Conservation (phyloP, 2,113 vertebrate species). For the Aramus guarauna region DNA sequence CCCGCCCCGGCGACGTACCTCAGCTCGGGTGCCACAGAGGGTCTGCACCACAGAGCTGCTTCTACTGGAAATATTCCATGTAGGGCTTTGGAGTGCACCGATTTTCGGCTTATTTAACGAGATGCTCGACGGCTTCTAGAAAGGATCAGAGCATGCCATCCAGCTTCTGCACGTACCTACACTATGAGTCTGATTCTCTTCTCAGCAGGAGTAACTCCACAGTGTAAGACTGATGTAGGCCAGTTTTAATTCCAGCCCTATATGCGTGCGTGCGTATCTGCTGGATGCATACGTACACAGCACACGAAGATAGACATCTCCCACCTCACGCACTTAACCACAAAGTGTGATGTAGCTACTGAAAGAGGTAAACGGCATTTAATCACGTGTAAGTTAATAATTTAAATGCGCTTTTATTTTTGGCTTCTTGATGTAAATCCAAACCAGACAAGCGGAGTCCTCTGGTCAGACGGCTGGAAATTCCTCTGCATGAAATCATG, state of each 20-base stretch:
- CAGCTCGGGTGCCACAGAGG: background rate
- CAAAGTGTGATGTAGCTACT: conserved; percentile 26
- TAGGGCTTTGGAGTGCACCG: background rate
- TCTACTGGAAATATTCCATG: background rate
- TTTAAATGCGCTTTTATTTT: conserved; percentile 71
- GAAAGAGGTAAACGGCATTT: conserved; percentile 47
- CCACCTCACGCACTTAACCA: conserved; percentile 29
- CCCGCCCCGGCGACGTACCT: rapidly evolving
- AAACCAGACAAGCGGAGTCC: conserved; percentile 65
- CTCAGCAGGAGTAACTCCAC: background rate
- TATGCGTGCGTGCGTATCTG: background rate
- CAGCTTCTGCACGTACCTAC: background rate
- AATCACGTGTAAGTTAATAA: conserved; percentile 60
- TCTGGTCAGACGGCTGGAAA: conserved; percentile 80
- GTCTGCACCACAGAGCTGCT: background rate
- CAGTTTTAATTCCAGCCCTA: background rate
- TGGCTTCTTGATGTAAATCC: conserved; percentile 66
- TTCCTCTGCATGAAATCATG: conserved; percentile 67
- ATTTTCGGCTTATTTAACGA: background rate
- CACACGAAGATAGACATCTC: conserved; percentile 3
- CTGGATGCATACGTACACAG: background rate
- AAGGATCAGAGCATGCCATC: background rate
- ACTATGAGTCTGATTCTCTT: background rate
- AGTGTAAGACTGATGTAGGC: background rate
- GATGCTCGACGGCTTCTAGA: background rate